A percentile compares a stretch with the other conserved stretches of the same genome.
Conservation (phyloP, 2,113 vertebrate species). For the Scalopus aquaticus region DNA sequence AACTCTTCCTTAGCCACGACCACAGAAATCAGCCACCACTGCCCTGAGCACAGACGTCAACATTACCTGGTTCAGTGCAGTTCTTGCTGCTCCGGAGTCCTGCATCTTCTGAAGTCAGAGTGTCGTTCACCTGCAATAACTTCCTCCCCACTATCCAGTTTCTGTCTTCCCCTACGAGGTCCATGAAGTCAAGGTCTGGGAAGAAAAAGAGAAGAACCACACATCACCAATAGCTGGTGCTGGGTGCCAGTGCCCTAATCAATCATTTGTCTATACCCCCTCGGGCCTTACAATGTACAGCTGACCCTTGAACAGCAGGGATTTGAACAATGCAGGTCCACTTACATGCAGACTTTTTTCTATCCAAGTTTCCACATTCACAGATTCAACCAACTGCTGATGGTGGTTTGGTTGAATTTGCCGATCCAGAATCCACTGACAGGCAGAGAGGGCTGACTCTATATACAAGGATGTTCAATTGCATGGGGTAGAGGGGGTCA, state of each 20-base stretch:
- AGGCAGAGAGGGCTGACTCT: not conserved
- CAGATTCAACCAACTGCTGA: too few relatives aligned
- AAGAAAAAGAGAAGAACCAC: slow-evolving; percentile 1
- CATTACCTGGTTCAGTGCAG: slow-evolving; percentile 96
- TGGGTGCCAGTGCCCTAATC: not conserved
- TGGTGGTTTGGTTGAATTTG: too few relatives aligned
- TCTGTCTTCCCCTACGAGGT: slow-evolving; percentile 77
- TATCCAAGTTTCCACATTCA: too few relatives aligned
- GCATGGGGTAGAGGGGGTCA: too few relatives aligned
- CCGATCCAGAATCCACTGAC: too few relatives aligned
- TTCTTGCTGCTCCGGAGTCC: slow-evolving; percentile 86
- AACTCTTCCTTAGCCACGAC: not conserved
- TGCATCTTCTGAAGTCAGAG: slow-evolving; percentile 75
- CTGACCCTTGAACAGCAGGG: not conserved
- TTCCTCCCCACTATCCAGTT: slow-evolving; percentile 89
- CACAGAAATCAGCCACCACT: not conserved
- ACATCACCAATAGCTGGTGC: not conserved
- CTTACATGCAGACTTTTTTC: not conserved
- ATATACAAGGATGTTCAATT: not conserved
- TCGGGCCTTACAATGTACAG: not conserved
- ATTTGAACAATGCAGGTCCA: not conserved
- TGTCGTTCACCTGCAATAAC: slow-evolving; percentile 88
- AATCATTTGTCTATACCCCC: not conserved
- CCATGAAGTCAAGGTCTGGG: slow-evolving; percentile 85
- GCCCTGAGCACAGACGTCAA: not conserved